Evolutionary conservation across 2,888 invertebrate genomes (phyloP), one percentile per base, ranked within the genome.

Genomic region (Aleiodes leptofemur): DNA sequence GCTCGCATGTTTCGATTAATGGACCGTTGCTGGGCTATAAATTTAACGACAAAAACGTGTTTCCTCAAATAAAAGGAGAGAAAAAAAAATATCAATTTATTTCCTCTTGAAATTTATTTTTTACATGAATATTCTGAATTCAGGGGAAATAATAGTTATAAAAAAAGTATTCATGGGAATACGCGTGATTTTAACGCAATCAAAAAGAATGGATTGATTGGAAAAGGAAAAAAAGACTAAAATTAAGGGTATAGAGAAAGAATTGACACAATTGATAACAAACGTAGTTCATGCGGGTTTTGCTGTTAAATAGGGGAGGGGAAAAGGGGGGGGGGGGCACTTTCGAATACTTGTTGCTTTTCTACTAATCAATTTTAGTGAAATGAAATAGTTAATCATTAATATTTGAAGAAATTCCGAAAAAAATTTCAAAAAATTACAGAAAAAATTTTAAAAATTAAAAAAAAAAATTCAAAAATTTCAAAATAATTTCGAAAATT

Each of bases 1-100:
- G 34, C 61, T 61, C 61, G 34, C 61, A 38, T 61, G 61, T 61
- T 23, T 61, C 38, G 61, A 61, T 61, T 38, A 61, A 38, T 61
- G 61, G 34, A 38, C 16, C 61, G 38, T 61, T 61, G 61, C 38
- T 61, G 61, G 23, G 61, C 61, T 13, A 61, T 61, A 61, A 61
- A 61, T 61, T 61, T 38, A 38, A 61, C 34, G 61, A 61, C 34
- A 61, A 14, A 61, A 61, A 61, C 61, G 34, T 34, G 61, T 61
- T 61, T 16, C 38, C 38, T 61, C 34, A 16, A 43, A 43, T 13
- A 9, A 38, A n/a, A 61, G 23, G 38, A 14, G 38, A 38, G 38
- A 14, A 34, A 38, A 34, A 38, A 61, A 38, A 38, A 38, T 14
- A 61, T 61, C 61, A 38, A 61, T 61, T 34, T 61, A 16, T 34